These are phyloP conservation scores for Diorhabda carinulata DNA, from an alignment of 1,140 invertebrate species.

Conservation along the genomic window DNA sequence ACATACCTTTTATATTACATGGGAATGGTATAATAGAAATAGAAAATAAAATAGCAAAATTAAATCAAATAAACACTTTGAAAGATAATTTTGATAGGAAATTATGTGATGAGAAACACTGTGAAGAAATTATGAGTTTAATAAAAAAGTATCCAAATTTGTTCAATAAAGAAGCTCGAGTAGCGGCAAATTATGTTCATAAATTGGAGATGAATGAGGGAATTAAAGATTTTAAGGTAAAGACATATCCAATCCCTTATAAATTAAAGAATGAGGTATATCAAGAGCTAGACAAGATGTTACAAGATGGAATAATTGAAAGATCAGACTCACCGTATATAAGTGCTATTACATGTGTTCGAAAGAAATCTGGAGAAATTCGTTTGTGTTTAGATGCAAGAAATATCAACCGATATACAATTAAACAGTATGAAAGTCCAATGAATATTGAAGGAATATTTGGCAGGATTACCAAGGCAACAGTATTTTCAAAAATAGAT, in stretches of 20 bases:
- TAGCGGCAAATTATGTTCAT: neutral
- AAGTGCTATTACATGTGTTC: slow-evolving; percentile 42
- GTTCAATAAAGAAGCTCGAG: neutral
- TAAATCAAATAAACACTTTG: no score
- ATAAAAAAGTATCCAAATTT: no score
- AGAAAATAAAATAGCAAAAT: no score
- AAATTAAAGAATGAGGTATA: slow-evolving; percentile 15
- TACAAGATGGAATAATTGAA: slow-evolving; percentile 42
- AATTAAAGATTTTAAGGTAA: neutral
- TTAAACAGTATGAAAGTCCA: slow-evolving; percentile 47
- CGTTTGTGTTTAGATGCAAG: slow-evolving; percentile 46
- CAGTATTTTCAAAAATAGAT: slow-evolving; percentile 37
- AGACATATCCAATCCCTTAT: slow-evolving; percentile 6
- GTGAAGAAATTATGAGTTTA: no score
- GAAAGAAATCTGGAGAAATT: slow-evolving; percentile 36
- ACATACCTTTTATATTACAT: no score
- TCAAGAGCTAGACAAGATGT: slow-evolving; percentile 28
- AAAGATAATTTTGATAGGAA: no score
- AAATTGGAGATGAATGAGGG: slow-evolving; percentile 2
- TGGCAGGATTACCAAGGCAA: slow-evolving; percentile 29
- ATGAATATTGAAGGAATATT: slow-evolving; percentile 50
- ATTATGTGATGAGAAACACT: no score
- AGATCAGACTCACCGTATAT: slow-evolving; percentile 44
- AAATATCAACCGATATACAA: slow-evolving; percentile 40
- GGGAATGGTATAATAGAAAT: no score